Base-by-base conservation (phyloP, 2,113 vertebrate genomes). In the Phalacrocorax carbo region DNA sequence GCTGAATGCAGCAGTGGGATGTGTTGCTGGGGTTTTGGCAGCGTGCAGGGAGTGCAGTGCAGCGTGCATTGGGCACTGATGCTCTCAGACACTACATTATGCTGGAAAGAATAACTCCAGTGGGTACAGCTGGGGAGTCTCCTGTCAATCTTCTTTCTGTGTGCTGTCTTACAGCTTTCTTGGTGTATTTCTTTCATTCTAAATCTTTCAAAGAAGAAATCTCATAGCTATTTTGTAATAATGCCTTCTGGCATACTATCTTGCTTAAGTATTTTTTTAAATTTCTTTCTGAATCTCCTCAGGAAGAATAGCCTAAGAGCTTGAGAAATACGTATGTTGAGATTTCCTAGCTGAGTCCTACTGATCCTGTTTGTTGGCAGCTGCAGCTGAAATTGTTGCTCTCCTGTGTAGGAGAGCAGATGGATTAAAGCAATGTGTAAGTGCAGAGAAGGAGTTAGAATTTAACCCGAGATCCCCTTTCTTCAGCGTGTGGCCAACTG, bases 331-430 rank as follows among this genome's bases (percentile, higher is more conserved):
- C 49, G 29, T 89, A 87, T 82, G 75, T 79, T 70, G 89, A 92
- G 94, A 94, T 97, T 95, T 94, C 94, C 86, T 95, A 85, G 66
- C 89, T 69, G 84, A 96, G 72, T 88, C 79, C 84, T 94, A 17
- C 94, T 96, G 91, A 91, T 96, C 94, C 82, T 55, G 83, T 80
- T 96, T 88, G 75, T 75, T 93, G 91, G 94, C 95, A 97, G 75
- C 94, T 92, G 82, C 89, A 91, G 73, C 92, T 66, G 57, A 95
- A 95, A 88, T 93, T 84, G 57, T 77, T 73, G 40, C 93, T 94
- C 52, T 91, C 85, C 65, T 80, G 51, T 83, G 64, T 68, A 85
- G 91, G 95, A 93, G 94, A 94, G 66, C 1, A 4, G 76, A n/a
- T 89, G 66, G 89, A 86, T 97, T 93, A 96, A 90, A 88, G 77